These are phyloP conservation scores for Halcyon senegalensis DNA, from an alignment of 2,113 vertebrate genomes.

Conservation along the genomic window DNA sequence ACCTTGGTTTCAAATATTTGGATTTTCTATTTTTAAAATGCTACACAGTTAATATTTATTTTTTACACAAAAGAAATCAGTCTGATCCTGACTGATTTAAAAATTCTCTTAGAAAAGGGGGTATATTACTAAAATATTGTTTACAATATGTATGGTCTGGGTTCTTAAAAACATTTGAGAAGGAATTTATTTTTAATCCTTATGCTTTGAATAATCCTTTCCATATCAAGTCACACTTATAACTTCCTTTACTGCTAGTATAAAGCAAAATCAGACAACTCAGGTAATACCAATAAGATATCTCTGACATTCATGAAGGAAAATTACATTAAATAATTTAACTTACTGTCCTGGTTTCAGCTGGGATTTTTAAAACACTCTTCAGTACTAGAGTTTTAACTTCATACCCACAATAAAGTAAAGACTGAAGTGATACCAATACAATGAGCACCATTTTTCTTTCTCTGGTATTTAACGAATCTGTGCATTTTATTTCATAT, in stretches of 20 bases:
- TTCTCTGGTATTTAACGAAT: neutral
- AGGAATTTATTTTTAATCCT: neutral
- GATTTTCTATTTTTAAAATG: neutral
- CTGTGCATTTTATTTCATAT: neutral
- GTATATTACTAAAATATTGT: neutral
- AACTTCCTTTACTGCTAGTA: neutral
- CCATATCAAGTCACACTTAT: neutral
- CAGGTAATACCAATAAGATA: neutral
- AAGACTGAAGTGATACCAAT: neutral
- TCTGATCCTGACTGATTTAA: neutral
- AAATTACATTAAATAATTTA: constrained; percentile 25
- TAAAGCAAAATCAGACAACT: constrained; percentile 34
- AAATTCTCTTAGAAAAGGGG: neutral
- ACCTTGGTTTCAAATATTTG: neutral
- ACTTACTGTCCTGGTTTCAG: neutral
- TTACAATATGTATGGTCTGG: neutral
- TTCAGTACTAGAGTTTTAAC: neutral
- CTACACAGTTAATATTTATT: neutral
- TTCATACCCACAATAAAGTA: neutral
- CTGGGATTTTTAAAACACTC: neutral
- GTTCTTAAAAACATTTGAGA: neutral
- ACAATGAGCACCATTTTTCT: neutral
- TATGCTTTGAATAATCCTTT: neutral
- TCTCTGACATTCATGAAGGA: neutral
- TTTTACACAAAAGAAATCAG: neutral